These are phyloP conservation scores for Drosophila sordidapex DNA, from an alignment of 2,888 invertebrate genomes.

Conservation along the genomic window DNA sequence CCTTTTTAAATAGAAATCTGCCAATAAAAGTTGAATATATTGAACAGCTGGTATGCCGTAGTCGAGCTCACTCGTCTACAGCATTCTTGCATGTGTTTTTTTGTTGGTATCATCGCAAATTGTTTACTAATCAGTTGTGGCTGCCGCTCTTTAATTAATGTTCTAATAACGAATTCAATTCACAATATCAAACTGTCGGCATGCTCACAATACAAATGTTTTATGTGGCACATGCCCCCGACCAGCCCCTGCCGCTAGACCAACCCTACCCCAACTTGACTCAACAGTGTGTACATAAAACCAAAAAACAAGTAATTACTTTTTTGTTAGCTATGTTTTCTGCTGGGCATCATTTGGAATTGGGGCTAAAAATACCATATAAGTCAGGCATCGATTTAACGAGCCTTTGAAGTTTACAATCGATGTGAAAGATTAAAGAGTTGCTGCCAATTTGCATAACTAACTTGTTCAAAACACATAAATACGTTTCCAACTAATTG, in stretches of 20 bases:
- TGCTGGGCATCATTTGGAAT: not conserved
- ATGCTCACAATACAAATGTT: constrained; percentile 50
- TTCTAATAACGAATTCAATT: constrained; percentile 58
- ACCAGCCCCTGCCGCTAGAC: too few species aligned
- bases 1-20: rapidly evolving
- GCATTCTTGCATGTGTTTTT: not conserved
- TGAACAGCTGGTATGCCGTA: too few species aligned
- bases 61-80: too few species aligned
- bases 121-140: constrained; percentile 44
- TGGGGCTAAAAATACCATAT: not conserved
- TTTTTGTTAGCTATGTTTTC: constrained; percentile 1
- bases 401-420: constrained; percentile 2
- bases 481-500: not conserved
- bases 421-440: not conserved
- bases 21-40: too few species aligned
- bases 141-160: constrained; percentile 57
- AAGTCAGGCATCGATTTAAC: constrained; percentile 18
- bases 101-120: constrained; percentile 11
- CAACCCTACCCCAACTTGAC: not conserved
- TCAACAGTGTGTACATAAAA: constrained; percentile 26
- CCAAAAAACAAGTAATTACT: constrained; percentile 40
- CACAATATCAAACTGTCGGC: constrained; percentile 51
- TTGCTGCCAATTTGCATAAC: constrained; percentile 1
- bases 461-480: constrained; percentile 11
- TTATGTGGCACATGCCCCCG: constrained; percentile 29